Conservation (phyloP, 2,888 invertebrate genomes). For the Vesta saturnalis region DNA sequence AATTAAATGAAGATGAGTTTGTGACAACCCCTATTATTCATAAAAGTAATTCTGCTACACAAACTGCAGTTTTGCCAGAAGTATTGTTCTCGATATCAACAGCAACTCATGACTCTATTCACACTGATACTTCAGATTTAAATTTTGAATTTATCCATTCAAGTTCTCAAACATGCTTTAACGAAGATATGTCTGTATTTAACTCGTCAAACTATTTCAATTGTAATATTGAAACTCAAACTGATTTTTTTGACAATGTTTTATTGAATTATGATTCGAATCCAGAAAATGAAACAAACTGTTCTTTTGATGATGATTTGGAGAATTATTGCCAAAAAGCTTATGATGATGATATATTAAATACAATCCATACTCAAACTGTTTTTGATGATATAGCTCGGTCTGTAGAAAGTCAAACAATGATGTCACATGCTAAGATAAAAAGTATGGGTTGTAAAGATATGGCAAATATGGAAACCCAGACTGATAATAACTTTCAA, state of each 20-base stretch:
- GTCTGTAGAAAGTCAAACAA: conserved; percentile 70
- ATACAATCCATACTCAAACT: conserved; percentile 71
- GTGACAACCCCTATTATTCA: conserved; percentile 38
- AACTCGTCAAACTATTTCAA: conserved; percentile 59
- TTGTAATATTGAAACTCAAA: conserved; percentile 71
- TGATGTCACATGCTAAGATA: conserved; percentile 51
- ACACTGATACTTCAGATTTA: conserved; percentile 54
- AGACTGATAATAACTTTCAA: conserved; percentile 63
- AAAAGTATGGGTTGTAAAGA: conserved; percentile 49
- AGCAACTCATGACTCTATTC: conserved; percentile 50
- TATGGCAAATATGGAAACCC: conserved; percentile 66
- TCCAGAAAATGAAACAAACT: conserved; percentile 4
- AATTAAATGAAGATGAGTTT: conserved; percentile 50
- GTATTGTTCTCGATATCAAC: conserved; percentile 44
- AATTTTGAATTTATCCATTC: conserved; percentile 44
- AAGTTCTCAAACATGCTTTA: conserved; percentile 47
- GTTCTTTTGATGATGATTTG: conserved; percentile 9
- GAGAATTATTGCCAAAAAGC: conserved; percentile 54
- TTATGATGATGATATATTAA: conserved; percentile 66
- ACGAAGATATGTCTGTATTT: conserved; percentile 47
- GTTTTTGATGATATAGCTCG: conserved; percentile 66
- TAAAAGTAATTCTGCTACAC: conserved; percentile 55
- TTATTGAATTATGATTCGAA: conserved; percentile 54
- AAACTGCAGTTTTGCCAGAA: conserved; percentile 49
- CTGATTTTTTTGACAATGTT: conserved; percentile 61